Percentiles rank a stretch among this genome's conserved stretches.
Evolutionary conservation across 1,140 invertebrate species (phyloP).

Genomic region (Carcinoscorpius rotundicauda): DNA sequence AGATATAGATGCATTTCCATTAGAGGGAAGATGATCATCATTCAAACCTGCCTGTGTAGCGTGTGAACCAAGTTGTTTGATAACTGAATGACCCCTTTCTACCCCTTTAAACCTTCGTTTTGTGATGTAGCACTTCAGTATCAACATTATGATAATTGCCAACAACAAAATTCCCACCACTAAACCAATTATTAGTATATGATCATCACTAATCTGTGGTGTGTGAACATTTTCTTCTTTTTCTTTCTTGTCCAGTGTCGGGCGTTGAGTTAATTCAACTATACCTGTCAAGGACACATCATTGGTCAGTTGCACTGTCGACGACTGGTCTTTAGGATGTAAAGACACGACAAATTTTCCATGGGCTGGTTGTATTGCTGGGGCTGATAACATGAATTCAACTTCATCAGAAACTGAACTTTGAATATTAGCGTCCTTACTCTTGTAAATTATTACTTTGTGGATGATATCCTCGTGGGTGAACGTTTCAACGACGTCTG

Average conservation of each 20-base stretch:
- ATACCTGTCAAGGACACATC: background rate
- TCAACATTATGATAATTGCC: constrained; percentile 50
- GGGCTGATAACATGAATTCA: constrained; percentile 51
- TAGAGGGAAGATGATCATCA: constrained; percentile 18
- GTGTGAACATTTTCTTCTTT: background rate
- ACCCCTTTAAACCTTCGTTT: constrained; percentile 3
- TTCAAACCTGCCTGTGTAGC: constrained; percentile 20
- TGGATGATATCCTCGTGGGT: constrained; percentile 69
- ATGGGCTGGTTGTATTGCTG: constrained; percentile 65
- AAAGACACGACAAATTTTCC: constrained; percentile 39
- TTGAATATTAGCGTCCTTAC: constrained; percentile 11
- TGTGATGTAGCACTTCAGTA: constrained; percentile 44
- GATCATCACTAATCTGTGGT: constrained; percentile 45
- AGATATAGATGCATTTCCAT: constrained; percentile 19
- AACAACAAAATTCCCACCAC: constrained; percentile 51
- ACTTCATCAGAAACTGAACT: constrained; percentile 22
- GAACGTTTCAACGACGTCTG: constrained; percentile 45
- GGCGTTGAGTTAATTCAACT: background rate
- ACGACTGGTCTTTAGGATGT: background rate
- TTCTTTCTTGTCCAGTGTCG: too few species aligned
- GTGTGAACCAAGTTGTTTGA: constrained; percentile 33
- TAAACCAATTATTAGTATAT: constrained; percentile 47
- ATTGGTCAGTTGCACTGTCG: background rate
- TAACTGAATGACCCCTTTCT: constrained; percentile 34
- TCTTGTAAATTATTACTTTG: constrained; percentile 2